Evolutionary conservation across 1,140 invertebrate genomes (phyloP).

Genomic region (Hormaphis cornu): DNA sequence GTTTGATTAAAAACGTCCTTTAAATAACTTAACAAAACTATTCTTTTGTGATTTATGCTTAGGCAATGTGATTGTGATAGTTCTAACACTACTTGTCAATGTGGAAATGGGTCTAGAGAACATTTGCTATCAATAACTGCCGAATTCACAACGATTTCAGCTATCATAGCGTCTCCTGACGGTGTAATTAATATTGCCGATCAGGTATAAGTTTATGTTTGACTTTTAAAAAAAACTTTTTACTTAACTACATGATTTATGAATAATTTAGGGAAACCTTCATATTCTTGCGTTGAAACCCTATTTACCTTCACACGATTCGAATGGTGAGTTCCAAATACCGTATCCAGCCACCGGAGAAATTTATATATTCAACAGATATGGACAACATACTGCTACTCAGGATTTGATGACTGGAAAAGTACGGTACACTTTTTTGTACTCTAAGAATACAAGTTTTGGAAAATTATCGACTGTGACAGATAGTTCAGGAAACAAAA

Average conservation of each 20-base stretch:
- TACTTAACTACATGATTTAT: not conserved
- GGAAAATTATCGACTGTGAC: slow-evolving; percentile 86
- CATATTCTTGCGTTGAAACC: slow-evolving; percentile 83
- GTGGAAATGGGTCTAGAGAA: slow-evolving; percentile 30
- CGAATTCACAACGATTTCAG: slow-evolving; percentile 81
- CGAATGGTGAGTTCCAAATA: slow-evolving; percentile 85
- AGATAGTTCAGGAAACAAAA: slow-evolving; percentile 86
- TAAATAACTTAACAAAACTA: not conserved
- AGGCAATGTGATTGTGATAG: slow-evolving; percentile 38
- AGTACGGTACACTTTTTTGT: slow-evolving; percentile 86
- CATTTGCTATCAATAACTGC: slow-evolving; percentile 74
- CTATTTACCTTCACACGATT: slow-evolving; percentile 77
- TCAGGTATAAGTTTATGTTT: slow-evolving; percentile 54
- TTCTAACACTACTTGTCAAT: slow-evolving; percentile 41
- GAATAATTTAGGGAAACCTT: slow-evolving; percentile 51
- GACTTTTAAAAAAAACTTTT: not conserved
- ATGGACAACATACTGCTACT: slow-evolving; percentile 88
- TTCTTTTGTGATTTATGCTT: not conserved
- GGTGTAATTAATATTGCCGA: slow-evolving; percentile 89
- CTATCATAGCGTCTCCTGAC: slow-evolving; percentile 85
- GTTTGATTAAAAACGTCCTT: no score
- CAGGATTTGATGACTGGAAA: slow-evolving; percentile 86
- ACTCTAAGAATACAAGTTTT: slow-evolving; percentile 93
- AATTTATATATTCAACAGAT: slow-evolving; percentile 87
- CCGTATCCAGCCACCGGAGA: slow-evolving; percentile 83